Evolutionary conservation across 2,888 invertebrate genomes (phyloP).

Genomic region (Xestia rhomboidea): DNA sequence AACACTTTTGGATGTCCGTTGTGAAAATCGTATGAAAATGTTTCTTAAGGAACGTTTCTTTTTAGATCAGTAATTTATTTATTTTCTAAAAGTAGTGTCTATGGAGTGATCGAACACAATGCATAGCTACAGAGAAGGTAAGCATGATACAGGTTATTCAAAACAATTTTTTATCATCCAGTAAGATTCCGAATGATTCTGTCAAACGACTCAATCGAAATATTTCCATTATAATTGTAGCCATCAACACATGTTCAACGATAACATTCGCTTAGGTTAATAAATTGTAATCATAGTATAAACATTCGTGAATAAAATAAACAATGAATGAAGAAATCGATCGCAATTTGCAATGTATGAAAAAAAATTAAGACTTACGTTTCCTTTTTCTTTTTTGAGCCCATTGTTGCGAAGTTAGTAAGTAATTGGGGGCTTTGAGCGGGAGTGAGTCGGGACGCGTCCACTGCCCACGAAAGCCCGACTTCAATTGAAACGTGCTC

Average conservation of each 20-base stretch:
- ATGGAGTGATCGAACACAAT: not conserved
- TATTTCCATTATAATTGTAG: not conserved
- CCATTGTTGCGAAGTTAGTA: constrained; percentile 48
- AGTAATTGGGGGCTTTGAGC: not conserved
- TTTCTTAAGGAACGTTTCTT: not conserved
- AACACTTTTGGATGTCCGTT: not conserved
- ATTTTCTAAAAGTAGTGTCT: not conserved
- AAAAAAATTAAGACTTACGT: constrained; percentile 58
- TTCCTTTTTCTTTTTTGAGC: constrained; percentile 65
- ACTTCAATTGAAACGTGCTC: constrained; percentile 48
- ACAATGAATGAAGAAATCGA: constrained; percentile 10
- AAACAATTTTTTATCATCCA: not conserved
- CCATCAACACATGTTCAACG: constrained; percentile 25
- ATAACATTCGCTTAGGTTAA: constrained; percentile 55
- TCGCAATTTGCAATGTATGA: constrained; percentile 52
- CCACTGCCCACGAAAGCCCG: constrained; percentile 41
- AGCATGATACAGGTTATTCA: not conserved
- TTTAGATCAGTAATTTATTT: not conserved
- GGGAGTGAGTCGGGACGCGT: constrained; percentile 33
- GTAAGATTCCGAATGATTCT: not conserved
- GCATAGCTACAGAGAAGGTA: not conserved
- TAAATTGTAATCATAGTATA: constrained; percentile 34
- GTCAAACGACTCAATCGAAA: not conserved
- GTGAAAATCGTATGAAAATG: not conserved
- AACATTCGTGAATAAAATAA: constrained; percentile 28